Base-by-base conservation (phyloP, 1,140 invertebrate species). In the Aphaenogaster rudis region DNA sequence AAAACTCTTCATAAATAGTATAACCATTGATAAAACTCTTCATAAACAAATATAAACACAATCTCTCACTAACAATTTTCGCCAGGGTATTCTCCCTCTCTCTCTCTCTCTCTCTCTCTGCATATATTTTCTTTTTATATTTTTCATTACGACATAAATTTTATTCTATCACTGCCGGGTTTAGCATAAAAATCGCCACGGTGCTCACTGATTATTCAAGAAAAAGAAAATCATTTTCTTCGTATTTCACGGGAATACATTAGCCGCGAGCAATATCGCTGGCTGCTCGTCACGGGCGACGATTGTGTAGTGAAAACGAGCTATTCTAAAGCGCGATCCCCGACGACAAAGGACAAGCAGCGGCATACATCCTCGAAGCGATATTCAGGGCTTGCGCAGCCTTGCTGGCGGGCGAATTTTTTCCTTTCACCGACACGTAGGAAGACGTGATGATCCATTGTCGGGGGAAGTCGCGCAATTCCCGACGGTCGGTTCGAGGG, bases 401-500 rank as follows among this genome's bases (percentile, higher is more conserved):
- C 36, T 17, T 39, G 64, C 28, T 63, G 17, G 21, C 64, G 21
- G 50, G 64, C 64, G 66, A 82, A 74, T 85, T 77, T 63, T 52
- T 63, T 74, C 63, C 33, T 71, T 61, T 13, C 66, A 28, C 42
- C 36, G 69, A 69, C 57, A 48, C 54, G 84, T 61, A 45, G 33
- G 42, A 48, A 61, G 72, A 87, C 59, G 48, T 54, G 85, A 84
- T 61, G 85, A 87, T 74, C 72, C 71, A 90, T 90, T 79, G 72
- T 89, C 72, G 66, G 52, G 39, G 85, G 52, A 78, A 87, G 88
- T 84, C 89, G 88, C n/a, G 64, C 88, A 67, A 90, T 90, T 33
- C 89, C 72, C 78, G 28, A 39, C 59, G 87, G 52, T 76, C 87
- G 80, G 67, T 66, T 50, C 59, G 82, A 36, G 13, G 78, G 5